Base-by-base conservation (phyloP, 1,140 invertebrate genomes). In the Metopolophium dirhodum region DNA sequence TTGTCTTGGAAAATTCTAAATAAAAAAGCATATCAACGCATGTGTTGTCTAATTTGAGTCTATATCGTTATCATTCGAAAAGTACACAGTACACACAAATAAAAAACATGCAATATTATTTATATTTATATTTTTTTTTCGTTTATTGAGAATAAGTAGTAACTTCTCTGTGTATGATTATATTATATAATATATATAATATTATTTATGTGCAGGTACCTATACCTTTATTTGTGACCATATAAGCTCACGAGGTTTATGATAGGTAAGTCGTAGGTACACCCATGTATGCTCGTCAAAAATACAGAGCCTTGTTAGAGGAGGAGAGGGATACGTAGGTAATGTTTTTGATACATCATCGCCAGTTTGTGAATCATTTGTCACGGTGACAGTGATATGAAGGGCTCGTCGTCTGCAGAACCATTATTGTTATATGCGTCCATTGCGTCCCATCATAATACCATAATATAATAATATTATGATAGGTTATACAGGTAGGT, bases 331-430 rank as follows among this genome's bases (percentile, higher is more conserved):
- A 57, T 47, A 68, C 26, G 30, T n/a, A n/a, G n/a, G n/a, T n/a
- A 51, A 49, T 49, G 35, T 92, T 92, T 92, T 92, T 90, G 89
- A 82, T 91, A n/a, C n/a, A 82, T 82, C 35, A 35, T 91, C n/a
- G n/a, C 68, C 26, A 11, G 30, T 82, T 51, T 51, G n/a, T 83
- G 45, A 49, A 92, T 26, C 47, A 83, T 92, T 82, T 83, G 90
- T 92, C 47, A 83, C 14, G 8, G 22, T 35, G 45, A 82, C 90
- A 68, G 45, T 68, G 30, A n/a, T 68, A 4, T n/a, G 61, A 8
- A 68, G 61, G 61, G 30, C 30, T 11, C 11, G 8, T 11, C 14
- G 49, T 11, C 30, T 18, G 61, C 30, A 68, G 61, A 68, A 68
- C 61, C 30, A n/a, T n/a, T 68, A n/a, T 68, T n/a, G 30, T 68